Conservation (phyloP, 2,888 invertebrate genomes). For the Drosophila nr. perissopoda region DNA sequence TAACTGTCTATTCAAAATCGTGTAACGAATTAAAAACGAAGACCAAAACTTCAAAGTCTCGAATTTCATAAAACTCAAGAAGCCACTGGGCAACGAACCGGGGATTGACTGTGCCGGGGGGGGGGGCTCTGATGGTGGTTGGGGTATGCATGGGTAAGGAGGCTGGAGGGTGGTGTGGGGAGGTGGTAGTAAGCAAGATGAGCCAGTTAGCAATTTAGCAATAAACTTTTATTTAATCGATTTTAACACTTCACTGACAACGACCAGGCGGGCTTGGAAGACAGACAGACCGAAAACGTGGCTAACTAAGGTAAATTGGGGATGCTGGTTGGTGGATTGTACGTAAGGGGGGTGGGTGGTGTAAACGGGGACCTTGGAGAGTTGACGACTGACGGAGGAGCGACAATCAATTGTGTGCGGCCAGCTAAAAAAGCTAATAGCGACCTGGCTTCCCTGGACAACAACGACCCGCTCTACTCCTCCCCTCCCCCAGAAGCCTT, state of each 20-base stretch:
- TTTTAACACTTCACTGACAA: constrained; percentile 77
- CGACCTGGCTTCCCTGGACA: constrained; percentile 15
- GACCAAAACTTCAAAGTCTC: constrained; percentile 51
- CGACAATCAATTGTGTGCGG: constrained; percentile 69
- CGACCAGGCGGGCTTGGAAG: constrained; percentile 7
- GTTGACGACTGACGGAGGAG: constrained; percentile 12
- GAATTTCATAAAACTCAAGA: constrained; percentile 44
- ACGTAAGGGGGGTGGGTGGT: not conserved
- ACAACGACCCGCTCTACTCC: constrained; percentile 39
- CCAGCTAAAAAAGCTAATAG: constrained; percentile 62
- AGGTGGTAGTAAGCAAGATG: constrained; percentile 19
- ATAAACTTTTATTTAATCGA: constrained; percentile 79
- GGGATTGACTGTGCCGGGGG: too few relatives aligned
- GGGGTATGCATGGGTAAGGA: not conserved
- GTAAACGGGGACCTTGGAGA: not conserved
- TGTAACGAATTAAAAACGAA: constrained; percentile 35
- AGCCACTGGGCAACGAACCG: constrained; percentile 17
- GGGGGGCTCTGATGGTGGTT: not conserved
- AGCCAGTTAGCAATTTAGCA: constrained; percentile 79
- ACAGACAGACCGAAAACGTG: not conserved
- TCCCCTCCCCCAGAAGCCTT: not conserved
- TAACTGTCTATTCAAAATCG: constrained; percentile 18
- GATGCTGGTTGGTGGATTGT: not conserved
- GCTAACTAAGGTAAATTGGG: constrained; percentile 27
- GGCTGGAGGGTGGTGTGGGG: not conserved